Percentiles rank a stretch among this genome's conserved stretches.
These are phyloP conservation scores for Chiridota heheva DNA, from an alignment of 35 echinoderm and acorn worm genomes.

Conservation along the genomic window DNA sequence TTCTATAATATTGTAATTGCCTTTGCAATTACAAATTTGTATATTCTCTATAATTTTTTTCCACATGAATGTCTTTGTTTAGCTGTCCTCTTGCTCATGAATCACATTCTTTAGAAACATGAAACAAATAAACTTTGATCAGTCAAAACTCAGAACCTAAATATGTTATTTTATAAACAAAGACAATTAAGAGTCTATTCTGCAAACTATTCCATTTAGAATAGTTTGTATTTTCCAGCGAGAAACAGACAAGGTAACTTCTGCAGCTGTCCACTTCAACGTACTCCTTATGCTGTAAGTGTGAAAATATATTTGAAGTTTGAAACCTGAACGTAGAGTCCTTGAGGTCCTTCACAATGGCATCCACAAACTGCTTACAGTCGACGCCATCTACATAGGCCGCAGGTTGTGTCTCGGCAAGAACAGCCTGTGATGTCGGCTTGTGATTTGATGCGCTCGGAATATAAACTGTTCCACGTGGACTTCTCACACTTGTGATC, in stretches of 20 bases:
- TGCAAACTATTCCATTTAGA: background rate
- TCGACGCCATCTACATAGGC: slow-evolving; percentile 67
- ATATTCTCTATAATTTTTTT: too few species aligned
- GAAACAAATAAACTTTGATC: background rate
- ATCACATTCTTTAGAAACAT: too few species aligned
- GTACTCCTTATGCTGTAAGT: background rate
- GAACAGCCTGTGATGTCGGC: background rate
- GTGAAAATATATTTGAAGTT: background rate
- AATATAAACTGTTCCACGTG: slow-evolving; percentile 86
- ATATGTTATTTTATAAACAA: background rate
- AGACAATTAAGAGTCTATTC: background rate
- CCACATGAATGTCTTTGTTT: too few species aligned
- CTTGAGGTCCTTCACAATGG: slow-evolving; percentile 60
- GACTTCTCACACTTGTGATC: slow-evolving; percentile 64
- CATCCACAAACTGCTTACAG: slow-evolving; percentile 69
- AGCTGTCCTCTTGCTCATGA: too few species aligned
- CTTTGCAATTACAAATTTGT: too few species aligned
- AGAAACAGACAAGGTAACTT: background rate
- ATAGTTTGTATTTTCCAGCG: background rate
- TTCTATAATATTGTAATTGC: too few species aligned
- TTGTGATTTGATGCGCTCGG: slow-evolving; percentile 46
- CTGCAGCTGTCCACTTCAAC: background rate
- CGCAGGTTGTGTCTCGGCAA: background rate
- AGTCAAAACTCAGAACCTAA: background rate
- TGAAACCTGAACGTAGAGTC: slow-evolving; percentile 65